A percentile compares a stretch with the other conserved stretches of the same genome.
These are phyloP conservation scores for Xanthorhoe designata DNA, from an alignment of 2,888 invertebrate species.

Conservation along the genomic window DNA sequence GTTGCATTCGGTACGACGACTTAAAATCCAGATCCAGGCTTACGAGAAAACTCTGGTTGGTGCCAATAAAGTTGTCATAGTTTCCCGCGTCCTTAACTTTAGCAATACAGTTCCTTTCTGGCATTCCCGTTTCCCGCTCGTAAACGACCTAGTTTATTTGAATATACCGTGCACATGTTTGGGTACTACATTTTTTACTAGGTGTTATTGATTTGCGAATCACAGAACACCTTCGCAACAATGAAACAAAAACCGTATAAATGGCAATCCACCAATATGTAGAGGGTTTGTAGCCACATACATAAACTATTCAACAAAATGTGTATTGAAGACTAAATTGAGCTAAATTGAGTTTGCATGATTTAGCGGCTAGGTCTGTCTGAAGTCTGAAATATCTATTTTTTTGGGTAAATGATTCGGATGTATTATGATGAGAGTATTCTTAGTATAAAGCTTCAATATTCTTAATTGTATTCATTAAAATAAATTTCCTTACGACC, in stretches of 20 bases:
- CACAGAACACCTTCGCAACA: conserved; percentile 13
- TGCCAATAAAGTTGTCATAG: conserved; percentile 46
- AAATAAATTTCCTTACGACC: background rate
- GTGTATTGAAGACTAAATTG: too few relatives aligned
- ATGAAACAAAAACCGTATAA: background rate
- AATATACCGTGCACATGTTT: conserved; percentile 40
- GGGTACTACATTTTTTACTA: conserved; percentile 39
- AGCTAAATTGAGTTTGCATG: too few relatives aligned
- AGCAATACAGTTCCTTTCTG: conserved; percentile 43
- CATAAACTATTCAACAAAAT: background rate
- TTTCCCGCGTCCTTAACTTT: conserved; percentile 39
- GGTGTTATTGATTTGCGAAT: conserved; percentile 33
- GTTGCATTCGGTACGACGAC: conserved; percentile 30
- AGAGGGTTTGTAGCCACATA: conserved; percentile 2
- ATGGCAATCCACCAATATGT: conserved; percentile 1
- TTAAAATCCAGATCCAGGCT: conserved; percentile 43
- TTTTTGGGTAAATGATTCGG: too few relatives aligned
- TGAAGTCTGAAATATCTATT: too few relatives aligned
- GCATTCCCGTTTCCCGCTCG: conserved; percentile 37
- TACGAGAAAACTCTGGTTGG: conserved; percentile 39
- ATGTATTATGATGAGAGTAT: too few relatives aligned
- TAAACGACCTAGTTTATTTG: conserved; percentile 45
- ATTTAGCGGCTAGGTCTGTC: too few relatives aligned
- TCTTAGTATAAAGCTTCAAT: too few relatives aligned
- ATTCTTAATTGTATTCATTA: too few relatives aligned